Percentiles rank a stretch among this genome's conserved stretches.
phyloP scores from a whole-genome alignment of 2,888 invertebrate genomes.

The Phortica okadai region DNA sequence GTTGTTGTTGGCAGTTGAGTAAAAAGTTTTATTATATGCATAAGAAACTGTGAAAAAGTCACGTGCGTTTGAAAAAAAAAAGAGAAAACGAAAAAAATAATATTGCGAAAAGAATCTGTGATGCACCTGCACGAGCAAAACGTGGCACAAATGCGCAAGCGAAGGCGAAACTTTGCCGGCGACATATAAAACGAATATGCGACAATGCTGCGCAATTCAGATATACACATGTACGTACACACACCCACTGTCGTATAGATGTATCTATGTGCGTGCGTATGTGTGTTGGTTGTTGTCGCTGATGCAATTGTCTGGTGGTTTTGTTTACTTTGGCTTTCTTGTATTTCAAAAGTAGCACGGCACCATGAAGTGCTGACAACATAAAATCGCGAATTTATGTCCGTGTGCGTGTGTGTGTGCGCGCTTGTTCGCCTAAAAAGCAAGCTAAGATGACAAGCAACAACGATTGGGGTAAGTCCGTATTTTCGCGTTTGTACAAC shows the following conservation, averaged over 20 bases:
- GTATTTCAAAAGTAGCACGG: slow-evolving; percentile 9
- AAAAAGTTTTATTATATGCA: slow-evolving; percentile 61
- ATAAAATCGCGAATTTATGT: slow-evolving; percentile 22
- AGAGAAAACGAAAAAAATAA: background rate
- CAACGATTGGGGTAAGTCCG: background rate
- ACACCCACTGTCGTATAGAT: background rate
- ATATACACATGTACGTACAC: background rate
- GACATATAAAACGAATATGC: slow-evolving; percentile 7
- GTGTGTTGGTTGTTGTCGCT: slow-evolving; percentile 1
- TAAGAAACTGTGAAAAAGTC: slow-evolving; percentile 66
- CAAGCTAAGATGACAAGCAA: slow-evolving; percentile 13
- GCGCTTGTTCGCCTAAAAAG: background rate
- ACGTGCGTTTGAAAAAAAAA: slow-evolving; percentile 51
- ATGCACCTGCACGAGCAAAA: slow-evolving; percentile 15
- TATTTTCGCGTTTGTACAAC: background rate
- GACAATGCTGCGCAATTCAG: background rate
- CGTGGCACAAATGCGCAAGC: slow-evolving; percentile 13
- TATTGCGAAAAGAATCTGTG: background rate
- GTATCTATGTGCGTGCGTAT: background rate
- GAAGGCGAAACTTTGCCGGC: slow-evolving; percentile 5
- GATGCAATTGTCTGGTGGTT: slow-evolving; percentile 19
- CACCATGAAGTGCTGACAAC: background rate
- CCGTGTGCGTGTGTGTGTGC: background rate
- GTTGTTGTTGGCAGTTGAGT: slow-evolving; percentile 40
- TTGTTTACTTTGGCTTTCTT: slow-evolving; percentile 25